phyloP scores from a whole-genome alignment of 2,113 vertebrate species.

The Lepus timidus region DNA sequence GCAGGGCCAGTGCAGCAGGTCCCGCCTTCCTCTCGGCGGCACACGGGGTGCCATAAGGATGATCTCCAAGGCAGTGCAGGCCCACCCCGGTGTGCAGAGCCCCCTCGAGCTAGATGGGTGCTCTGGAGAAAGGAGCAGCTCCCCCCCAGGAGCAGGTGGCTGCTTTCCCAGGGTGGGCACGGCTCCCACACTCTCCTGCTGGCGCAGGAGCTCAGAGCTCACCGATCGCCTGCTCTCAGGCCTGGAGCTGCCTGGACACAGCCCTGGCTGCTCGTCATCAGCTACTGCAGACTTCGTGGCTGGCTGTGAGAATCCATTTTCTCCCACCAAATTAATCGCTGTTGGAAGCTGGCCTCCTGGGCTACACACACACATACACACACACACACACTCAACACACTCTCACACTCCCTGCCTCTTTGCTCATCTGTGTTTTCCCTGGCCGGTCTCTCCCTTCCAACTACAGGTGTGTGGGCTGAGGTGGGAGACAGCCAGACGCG shows the following conservation, averaged over 20 bases:
- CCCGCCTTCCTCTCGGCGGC: not conserved
- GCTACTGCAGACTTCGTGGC: constrained; percentile 21
- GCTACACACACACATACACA: constrained; percentile 28
- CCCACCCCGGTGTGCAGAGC: not conserved
- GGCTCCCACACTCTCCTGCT: not conserved
- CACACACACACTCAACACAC: not conserved
- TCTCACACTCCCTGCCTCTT: not conserved
- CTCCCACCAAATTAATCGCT: constrained; percentile 72
- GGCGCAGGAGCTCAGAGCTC: not conserved
- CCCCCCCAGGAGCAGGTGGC: not conserved
- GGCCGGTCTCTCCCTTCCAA: not conserved
- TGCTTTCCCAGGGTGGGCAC: too few species aligned
- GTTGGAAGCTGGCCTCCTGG: constrained; percentile 61
- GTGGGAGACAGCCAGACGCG: not conserved
- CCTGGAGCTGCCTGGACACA: not conserved
- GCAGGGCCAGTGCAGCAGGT: accelerated
- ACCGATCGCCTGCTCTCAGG: constrained; percentile 13
- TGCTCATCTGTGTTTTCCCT: not conserved
- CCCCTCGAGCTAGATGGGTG: not conserved
- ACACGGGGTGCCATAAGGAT: not conserved
- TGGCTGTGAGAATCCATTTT: constrained; percentile 70
- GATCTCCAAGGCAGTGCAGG: accelerated
- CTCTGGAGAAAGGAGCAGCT: not conserved
- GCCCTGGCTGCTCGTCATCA: constrained; percentile 52
- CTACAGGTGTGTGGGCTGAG: not conserved